phyloP scores from a whole-genome alignment of 2,113 vertebrate genomes.

The Pardalotus punctatus region DNA sequence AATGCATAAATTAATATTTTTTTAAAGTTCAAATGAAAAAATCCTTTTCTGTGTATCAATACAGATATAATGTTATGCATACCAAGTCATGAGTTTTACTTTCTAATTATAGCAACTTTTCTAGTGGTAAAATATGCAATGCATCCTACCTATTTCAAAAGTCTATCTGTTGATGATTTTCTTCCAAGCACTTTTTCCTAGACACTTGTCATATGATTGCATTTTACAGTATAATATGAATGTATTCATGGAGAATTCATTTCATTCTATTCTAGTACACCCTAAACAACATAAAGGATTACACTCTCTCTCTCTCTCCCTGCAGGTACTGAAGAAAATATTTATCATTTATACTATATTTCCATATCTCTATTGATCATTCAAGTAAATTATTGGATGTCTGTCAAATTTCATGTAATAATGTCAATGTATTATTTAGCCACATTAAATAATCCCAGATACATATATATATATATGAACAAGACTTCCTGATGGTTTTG shows the following conservation, averaged over 20 bases:
- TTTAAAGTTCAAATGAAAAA: background rate
- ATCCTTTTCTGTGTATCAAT: background rate
- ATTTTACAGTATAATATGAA: conserved; percentile 59
- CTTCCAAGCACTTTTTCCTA: background rate
- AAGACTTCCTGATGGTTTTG: background rate
- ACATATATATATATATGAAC: background rate
- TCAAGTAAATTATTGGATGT: background rate
- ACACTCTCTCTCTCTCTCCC: background rate
- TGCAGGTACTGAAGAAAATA: background rate
- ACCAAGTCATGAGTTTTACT: background rate
- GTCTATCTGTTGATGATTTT: background rate
- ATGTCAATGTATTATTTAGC: background rate
- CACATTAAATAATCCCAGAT: background rate
- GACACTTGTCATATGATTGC: conserved; percentile 35
- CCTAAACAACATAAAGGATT: background rate
- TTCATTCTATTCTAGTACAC: conserved; percentile 26
- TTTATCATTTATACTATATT: background rate
- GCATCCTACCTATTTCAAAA: background rate
- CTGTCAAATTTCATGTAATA: background rate
- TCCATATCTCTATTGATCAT: background rate
- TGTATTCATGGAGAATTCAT: conserved; percentile 6
- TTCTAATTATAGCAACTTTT: conserved; percentile 21
- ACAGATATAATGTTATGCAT: background rate
- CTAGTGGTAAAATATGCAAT: background rate
- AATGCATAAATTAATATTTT: background rate